These are phyloP conservation scores for Tympanuchus pallidicinctus DNA, from an alignment of 2,113 vertebrate species.

Conservation along the genomic window DNA sequence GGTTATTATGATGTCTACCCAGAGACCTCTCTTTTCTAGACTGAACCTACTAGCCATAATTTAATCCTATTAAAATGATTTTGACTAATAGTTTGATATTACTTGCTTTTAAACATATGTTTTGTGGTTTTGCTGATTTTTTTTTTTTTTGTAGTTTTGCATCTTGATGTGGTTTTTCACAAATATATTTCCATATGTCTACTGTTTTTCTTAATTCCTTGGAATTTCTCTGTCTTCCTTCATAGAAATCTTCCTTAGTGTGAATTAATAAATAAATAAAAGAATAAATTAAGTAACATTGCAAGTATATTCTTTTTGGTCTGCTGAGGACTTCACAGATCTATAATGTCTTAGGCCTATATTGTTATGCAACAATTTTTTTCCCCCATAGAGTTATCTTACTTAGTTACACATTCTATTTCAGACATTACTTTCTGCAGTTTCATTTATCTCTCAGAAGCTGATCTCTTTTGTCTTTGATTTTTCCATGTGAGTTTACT, in stretches of 20 bases:
- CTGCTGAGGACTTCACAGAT: background rate
- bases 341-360: background rate
- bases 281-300: background rate
- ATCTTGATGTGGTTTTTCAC: background rate
- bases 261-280: background rate
- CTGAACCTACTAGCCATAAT: background rate
- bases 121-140: background rate
- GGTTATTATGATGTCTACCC: background rate
- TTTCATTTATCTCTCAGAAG: background rate
- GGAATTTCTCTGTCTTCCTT: background rate
- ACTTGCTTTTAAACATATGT: background rate
- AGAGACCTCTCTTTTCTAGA: background rate
- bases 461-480: background rate
- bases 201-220: background rate
- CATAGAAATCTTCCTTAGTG: background rate
- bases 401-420: background rate
- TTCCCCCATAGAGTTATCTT: rapidly evolving
- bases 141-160: background rate
- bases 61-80: background rate
- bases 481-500: background rate
- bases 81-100: background rate
- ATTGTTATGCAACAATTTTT: background rate
- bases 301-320: background rate
- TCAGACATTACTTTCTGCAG: background rate
- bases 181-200: background rate